Evolutionary conservation across 2,797 vertebrate species (phyloP), one percentile per base, ranked within the genome.

Genomic region (Champsocephalus esox): DNA sequence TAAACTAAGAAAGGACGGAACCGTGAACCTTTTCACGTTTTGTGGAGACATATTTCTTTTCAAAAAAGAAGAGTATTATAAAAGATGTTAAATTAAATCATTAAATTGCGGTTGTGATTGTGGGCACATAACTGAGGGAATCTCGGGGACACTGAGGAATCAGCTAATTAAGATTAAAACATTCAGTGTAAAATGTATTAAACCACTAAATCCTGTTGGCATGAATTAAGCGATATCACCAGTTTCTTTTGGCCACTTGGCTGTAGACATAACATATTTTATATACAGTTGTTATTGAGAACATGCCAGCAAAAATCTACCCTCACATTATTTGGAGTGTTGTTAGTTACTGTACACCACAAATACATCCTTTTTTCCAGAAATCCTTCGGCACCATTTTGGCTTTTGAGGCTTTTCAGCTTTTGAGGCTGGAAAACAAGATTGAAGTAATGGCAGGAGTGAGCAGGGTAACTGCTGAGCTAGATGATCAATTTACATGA

Each of bases 1-100:
- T 66, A n/a, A 1, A 28, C 46, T 13, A 70, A 50, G 9, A 58
- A 51, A 72, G 44, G 48, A 67, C 0, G 13, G 17, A 77, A 80
- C 75, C 75, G 70, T 87, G 55, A 83, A 75, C 73, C 75, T 67
- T 61, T 67, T 24, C 17, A 24, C 13, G n/a, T 64, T 63, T 63
- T 48, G 59, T n/a, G 51, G 8, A 70, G 24, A 65, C 46, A 21
- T 28, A 28, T 28, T 38, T 38, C 7, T 38, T 38, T 38, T 28
- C 54, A 7, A 32, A 12, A 44, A 44, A 59, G 11, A 57, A 12
- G 13, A 21, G 12, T 1, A 38, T 48, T 48, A 55, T 57, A 21
- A 73, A 48, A 75, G 48, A 73, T 28, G 3, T 50, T 32, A 9
- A 28, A 28, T 28, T 28, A 28, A 28, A 66, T 14, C 59, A 61